Base-by-base conservation (phyloP, 2,797 vertebrate species). In the Pangasius mekongensis region DNA sequence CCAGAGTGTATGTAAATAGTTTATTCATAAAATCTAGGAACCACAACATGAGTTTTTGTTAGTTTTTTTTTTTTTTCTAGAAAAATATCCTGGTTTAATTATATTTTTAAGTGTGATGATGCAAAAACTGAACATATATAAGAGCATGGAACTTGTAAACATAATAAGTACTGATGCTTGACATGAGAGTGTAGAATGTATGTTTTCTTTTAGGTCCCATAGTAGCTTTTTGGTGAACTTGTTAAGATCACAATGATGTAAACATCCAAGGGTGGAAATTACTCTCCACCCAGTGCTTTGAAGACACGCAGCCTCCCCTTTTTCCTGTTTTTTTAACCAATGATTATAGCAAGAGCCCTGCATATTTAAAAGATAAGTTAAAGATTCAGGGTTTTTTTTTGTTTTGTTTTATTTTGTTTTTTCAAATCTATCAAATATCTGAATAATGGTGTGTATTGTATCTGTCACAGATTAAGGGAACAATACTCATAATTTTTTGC, bases 261-360 rank as follows among this genome's bases (percentile, higher is more conserved):
- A 95, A 94, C 92, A 92, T 93, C 93, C 92, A 54, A 85, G 92
- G 87, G 92, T 93, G 94, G 93, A 95, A 96, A 92, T 87, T 73
- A 89, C 85, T 91, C 94, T 92, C 93, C 94, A 94, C 95, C 95
- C 94, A 90, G 69, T 2, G 58, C 94, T 96, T 96, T 96, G 93
- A 96, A 94, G 95, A 93, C 89, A 87, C 91, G 92, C 89, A 94
- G 89, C 89, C 83, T 86, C 88, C 88, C 80, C 87, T 86, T 86
- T 86, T 83, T 87, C 85, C 88, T 93, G 90, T 92, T 90, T 88
- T 89, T 82, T 43, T 7, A 36, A 77, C 74, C 60, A 71, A 69
- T 76, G 71, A 49, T 88, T 87, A 85, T 76, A 64, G 77, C 24
- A 73, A 76, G 56, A 66, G 73, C 14, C 77, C 43, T 86, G 78